Evolutionary conservation across 2,113 vertebrate genomes (phyloP).

Genomic region (Neomonachus schauinslandi): DNA sequence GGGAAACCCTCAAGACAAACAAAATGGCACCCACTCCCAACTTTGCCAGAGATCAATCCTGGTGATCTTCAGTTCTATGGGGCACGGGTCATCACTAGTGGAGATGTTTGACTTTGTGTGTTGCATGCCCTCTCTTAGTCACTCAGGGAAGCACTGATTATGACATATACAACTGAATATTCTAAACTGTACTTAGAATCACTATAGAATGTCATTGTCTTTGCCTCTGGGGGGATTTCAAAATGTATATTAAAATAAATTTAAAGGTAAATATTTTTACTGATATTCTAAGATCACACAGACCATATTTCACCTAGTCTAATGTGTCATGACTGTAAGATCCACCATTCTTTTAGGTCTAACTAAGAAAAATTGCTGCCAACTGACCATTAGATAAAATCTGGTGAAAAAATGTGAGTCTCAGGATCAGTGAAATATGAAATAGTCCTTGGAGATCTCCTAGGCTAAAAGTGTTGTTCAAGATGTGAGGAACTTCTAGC

Average conservation of each 20-base stretch:
- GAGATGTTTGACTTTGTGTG: not conserved
- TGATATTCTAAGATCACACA: conserved; percentile 30
- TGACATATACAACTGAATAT: not conserved
- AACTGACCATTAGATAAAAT: conserved; percentile 14
- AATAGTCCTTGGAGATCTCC: conserved; percentile 13
- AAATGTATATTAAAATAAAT: not conserved
- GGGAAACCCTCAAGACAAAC: not conserved
- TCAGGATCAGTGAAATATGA: conserved; percentile 31
- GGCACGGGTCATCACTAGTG: not conserved
- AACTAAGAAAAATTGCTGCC: not conserved
- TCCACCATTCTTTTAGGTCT: not conserved
- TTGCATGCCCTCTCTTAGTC: not conserved
- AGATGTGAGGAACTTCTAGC: conserved; percentile 1
- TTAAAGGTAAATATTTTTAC: conserved; percentile 16
- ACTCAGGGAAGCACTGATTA: not conserved
- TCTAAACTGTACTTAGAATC: conserved; percentile 30
- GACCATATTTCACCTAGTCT: not conserved
- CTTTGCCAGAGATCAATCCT: not conserved
- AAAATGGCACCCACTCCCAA: not conserved
- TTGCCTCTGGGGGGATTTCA: not conserved
- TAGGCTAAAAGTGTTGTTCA: not conserved
- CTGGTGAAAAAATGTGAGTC: not conserved
- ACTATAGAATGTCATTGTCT: not conserved
- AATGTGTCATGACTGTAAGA: not conserved
- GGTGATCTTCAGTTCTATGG: not conserved